Base-by-base conservation (phyloP, 2,113 vertebrate genomes). In the Mobula birostris region DNA sequence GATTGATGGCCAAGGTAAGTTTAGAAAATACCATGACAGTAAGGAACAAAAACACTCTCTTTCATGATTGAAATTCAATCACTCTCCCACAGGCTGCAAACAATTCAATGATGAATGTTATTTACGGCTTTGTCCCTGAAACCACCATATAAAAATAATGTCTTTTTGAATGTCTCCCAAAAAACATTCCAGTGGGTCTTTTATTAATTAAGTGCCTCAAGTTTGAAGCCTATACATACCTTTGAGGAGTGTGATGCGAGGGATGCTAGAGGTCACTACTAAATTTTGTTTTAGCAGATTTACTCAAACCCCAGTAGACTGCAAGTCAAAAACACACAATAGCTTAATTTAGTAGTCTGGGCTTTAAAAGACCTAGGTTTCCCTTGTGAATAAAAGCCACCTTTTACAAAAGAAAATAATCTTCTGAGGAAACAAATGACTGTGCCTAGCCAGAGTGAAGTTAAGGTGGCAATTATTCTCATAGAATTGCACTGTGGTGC, bases 401-500 rank as follows among this genome's bases (percentile, higher is more conserved):
- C 24, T 48, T 93, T 72, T 74, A 93, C 36, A 93, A 74, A 74
- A 56, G 32, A 72, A 93, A 24, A 72, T 93, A 93, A 74, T 56
- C 36, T 93, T 56, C 68, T 74, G 9, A 76, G 70, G 91, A 93
- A 74, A 93, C 29, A 93, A 93, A 74, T 93, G 91, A 93, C 9
- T 40, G 91, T 93, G 40, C 70, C 27, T 48, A 76, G 91, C 36
- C 68, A 56, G 11, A 56, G 91, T 24, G 91, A 76, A 74, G 70
- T 93, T 74, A 6, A 32, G 70, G 70, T 93, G 91, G 21, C 70
- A 90, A 90, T 90, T 90, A 90, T 29, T 68, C 32, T 36, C 6
- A 68, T 63, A 32, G 90, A 94, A 76, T 78, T 95, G 95, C 93
- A 95, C 94, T 80, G 95, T 87, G 93, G 77, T 40, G 36, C 56